phyloP scores from a whole-genome alignment of 2,113 vertebrate species.

The Chionodraco myersi region DNA sequence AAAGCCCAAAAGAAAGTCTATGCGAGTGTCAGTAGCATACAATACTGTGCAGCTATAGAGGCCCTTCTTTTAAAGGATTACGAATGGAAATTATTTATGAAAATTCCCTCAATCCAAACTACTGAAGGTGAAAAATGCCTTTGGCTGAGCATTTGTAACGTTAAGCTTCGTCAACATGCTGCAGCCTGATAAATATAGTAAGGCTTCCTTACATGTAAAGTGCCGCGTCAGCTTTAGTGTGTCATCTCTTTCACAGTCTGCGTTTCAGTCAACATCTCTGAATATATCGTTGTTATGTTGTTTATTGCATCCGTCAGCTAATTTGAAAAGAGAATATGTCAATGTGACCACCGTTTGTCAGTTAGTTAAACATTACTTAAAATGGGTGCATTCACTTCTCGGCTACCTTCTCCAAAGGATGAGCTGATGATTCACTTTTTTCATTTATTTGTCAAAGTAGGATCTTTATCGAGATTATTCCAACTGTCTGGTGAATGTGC shows the following conservation, averaged over 20 bases:
- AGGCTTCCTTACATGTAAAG: constrained; percentile 10
- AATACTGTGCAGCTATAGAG: neutral
- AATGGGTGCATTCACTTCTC: neutral
- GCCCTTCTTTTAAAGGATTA: constrained; percentile 28
- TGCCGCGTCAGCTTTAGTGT: constrained; percentile 21
- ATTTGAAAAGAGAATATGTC: constrained; percentile 22
- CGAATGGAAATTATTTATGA: constrained; percentile 38
- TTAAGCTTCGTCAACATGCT: constrained; percentile 16
- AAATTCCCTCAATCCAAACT: constrained; percentile 17
- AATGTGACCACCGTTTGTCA: constrained; percentile 24
- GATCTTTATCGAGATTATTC: neutral
- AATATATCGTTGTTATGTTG: constrained; percentile 12
- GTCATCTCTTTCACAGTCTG: constrained; percentile 28
- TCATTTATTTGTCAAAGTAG: neutral
- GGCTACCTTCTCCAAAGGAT: neutral
- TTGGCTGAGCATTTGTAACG: neutral
- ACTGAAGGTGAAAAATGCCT: constrained; percentile 34
- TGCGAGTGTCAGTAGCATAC: constrained; percentile 19
- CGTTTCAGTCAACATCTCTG: constrained; percentile 10
- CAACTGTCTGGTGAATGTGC: neutral
- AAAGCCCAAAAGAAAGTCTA: constrained; percentile 29
- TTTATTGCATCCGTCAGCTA: constrained; percentile 17
- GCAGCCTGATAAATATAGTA: constrained; percentile 9
- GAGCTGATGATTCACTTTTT: neutral
- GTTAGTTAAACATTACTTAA: neutral